Evolutionary conservation across 2,888 invertebrate genomes (phyloP).

Genomic region (Lithophane semibrunnea): DNA sequence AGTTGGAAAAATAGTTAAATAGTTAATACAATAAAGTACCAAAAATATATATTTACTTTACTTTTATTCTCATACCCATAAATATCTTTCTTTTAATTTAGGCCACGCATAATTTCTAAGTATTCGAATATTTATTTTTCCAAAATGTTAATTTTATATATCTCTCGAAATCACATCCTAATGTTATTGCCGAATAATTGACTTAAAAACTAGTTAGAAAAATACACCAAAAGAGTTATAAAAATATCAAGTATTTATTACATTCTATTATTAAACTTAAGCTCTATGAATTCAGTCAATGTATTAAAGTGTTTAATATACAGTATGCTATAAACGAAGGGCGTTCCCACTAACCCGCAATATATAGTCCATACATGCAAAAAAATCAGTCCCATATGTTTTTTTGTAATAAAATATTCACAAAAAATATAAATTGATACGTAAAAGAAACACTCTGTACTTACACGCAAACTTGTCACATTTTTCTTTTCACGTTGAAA

Average conservation of each 20-base stretch:
- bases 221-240: constrained; percentile 72
- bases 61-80: constrained; percentile 62
- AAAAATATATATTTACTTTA: constrained; percentile 69
- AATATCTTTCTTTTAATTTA: constrained; percentile 66
- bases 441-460: too few relatives aligned
- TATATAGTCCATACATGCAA: too few relatives aligned
- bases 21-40: constrained; percentile 71
- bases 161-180: constrained; percentile 78
- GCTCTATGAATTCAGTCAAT: constrained; percentile 74
- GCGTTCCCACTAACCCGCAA: too few relatives aligned
- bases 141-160: constrained; percentile 48
- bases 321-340: too few relatives aligned
- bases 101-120: constrained; percentile 66
- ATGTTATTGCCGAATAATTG: constrained; percentile 83
- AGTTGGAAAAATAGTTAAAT: constrained; percentile 60
- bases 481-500: too few relatives aligned
- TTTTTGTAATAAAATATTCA: too few relatives aligned
- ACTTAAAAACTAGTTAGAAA: constrained; percentile 74
- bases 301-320: constrained; percentile 13
- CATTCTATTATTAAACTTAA: constrained; percentile 69
- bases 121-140: constrained; percentile 60
- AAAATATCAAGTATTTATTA: constrained; percentile 73
- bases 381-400: too few relatives aligned
- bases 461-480: too few relatives aligned
- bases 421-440: too few relatives aligned